Conservation (phyloP, 2,113 vertebrate species). For the Limanda limanda region DNA sequence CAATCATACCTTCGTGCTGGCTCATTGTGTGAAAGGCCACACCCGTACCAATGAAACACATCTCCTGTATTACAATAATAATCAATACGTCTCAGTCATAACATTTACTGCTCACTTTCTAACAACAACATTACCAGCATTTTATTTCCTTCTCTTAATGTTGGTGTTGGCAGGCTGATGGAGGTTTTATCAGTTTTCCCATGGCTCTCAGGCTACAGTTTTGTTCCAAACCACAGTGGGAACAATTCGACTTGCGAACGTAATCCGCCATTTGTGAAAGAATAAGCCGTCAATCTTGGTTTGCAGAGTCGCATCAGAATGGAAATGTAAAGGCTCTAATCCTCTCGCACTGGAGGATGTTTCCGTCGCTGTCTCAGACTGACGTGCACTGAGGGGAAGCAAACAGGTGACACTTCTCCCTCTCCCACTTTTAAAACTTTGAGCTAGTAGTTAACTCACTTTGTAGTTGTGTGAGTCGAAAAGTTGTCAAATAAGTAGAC, state of each 20-base stretch:
- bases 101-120: not conserved
- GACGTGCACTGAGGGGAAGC: constrained; percentile 5
- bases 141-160: constrained; percentile 9
- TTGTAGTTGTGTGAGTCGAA: no score
- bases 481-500: no score
- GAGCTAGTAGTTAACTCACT: no score
- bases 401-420: not conserved
- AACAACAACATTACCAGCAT: constrained; percentile 16
- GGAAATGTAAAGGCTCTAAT: not conserved
- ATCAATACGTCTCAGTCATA: not conserved
- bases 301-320: constrained; percentile 21
- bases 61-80: not conserved
- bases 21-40: not conserved
- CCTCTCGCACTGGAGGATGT: no score
- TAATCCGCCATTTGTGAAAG: constrained; percentile 29
- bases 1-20: not conserved
- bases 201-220: not conserved
- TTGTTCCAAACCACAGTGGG: constrained; percentile 8
- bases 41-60: not conserved
- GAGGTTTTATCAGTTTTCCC: constrained; percentile 34
- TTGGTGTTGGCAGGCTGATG: constrained; percentile 25
- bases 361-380: no score
- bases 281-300: not conserved
- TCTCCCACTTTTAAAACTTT: no score
- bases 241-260: constrained; percentile 9